Conservation (phyloP, 2,797 vertebrate species). For the Syndactyla subalaris region DNA sequence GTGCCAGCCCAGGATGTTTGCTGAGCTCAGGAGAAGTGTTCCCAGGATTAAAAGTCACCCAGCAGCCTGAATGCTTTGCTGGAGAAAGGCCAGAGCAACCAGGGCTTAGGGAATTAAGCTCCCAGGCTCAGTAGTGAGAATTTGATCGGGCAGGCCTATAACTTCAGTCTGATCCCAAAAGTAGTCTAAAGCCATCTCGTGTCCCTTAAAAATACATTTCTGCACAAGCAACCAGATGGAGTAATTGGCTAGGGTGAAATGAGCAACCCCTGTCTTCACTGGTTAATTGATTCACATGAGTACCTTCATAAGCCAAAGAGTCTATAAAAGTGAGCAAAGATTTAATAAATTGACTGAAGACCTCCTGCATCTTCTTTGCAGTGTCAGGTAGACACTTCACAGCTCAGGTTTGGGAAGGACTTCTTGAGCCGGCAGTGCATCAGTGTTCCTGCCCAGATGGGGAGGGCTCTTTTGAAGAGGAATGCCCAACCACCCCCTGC, state of each 20-base stretch:
- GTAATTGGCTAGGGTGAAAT: neutral
- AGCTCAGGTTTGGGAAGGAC: neutral
- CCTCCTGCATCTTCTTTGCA: neutral
- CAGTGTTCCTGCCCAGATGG: neutral
- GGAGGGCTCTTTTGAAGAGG: neutral
- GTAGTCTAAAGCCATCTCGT: neutral
- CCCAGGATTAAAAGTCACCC: neutral
- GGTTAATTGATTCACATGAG: neutral
- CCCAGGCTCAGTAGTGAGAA: neutral
- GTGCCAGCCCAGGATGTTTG: neutral
- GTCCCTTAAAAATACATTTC: neutral
- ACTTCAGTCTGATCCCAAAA: neutral
- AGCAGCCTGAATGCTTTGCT: neutral
- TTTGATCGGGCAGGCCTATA: neutral
- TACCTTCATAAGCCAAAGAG: neutral
- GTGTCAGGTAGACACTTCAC: neutral
- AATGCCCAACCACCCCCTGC: rapidly evolving
- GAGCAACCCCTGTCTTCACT: rapidly evolving
- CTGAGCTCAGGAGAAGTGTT: neutral
- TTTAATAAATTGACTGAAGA: neutral
- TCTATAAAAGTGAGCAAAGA: neutral
- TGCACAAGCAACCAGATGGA: neutral
- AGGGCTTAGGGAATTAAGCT: neutral
- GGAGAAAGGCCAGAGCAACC: neutral
- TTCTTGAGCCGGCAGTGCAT: neutral